A percentile compares a stretch with the other conserved stretches of the same genome.
These are phyloP conservation scores for Tridacna gigas DNA, from an alignment of 2,888 invertebrate genomes.

Conservation along the genomic window DNA sequence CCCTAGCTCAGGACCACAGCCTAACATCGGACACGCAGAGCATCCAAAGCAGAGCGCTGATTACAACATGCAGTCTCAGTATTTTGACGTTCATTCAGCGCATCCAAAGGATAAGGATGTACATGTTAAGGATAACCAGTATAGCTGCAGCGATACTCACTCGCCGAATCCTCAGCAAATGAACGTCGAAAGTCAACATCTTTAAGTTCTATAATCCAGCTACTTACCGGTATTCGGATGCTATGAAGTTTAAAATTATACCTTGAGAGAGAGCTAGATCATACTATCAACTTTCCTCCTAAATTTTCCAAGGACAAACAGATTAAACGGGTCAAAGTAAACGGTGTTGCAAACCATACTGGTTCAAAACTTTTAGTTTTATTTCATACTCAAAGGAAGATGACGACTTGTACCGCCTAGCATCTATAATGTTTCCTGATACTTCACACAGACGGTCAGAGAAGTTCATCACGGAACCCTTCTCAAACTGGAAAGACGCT, in stretches of 20 bases:
- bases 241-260: constrained; percentile 30
- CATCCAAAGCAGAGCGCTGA: background rate
- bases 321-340: constrained; percentile 36
- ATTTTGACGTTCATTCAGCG: background rate
- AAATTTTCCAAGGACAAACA: constrained; percentile 49
- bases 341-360: constrained; percentile 40
- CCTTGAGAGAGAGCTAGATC: constrained; percentile 34
- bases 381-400: constrained; percentile 47
- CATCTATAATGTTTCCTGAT: constrained; percentile 46
- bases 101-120: background rate
- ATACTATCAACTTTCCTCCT: constrained; percentile 42
- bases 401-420: constrained; percentile 50
- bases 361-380: constrained; percentile 47
- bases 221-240: constrained; percentile 42
- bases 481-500: constrained; percentile 60
- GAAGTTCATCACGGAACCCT: constrained; percentile 46
- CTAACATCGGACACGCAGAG: background rate
- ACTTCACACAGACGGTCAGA: constrained; percentile 46
- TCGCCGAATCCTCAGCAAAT: constrained; percentile 14
- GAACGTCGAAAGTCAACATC: constrained; percentile 24
- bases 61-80: background rate
- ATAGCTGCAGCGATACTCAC: background rate
- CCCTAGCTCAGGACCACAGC: background rate
- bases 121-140: background rate
- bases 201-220: constrained; percentile 16